These are phyloP conservation scores for Coreius guichenoti DNA, from an alignment of 2,797 vertebrate genomes.

Conservation along the genomic window DNA sequence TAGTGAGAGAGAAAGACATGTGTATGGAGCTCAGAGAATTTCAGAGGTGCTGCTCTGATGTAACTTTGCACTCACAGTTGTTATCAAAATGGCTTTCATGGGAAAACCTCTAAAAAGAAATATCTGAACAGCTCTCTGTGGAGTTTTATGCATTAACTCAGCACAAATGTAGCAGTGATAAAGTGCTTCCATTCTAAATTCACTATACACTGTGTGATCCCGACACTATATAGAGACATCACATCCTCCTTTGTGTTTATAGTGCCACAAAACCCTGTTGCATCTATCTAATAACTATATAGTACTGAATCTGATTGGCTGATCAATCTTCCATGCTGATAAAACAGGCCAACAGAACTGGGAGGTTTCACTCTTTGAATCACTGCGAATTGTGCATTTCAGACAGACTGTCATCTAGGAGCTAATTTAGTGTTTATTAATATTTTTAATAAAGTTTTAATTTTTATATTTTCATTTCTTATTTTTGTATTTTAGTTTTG, in stretches of 20 bases:
- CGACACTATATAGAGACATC: slow-evolving; percentile 21
- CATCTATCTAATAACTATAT: not conserved
- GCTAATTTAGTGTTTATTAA: not conserved
- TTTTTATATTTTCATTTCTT: not conserved
- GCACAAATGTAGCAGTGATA: slow-evolving; percentile 36
- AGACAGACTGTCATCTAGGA: not conserved
- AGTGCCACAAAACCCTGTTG: not conserved
- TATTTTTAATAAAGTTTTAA: not conserved
- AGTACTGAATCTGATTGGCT: not conserved
- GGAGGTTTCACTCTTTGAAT: not conserved
- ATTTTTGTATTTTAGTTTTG: not conserved
- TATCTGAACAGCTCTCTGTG: slow-evolving; percentile 20
- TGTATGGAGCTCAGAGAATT: slow-evolving; percentile 12
- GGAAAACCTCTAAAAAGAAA: slow-evolving; percentile 25
- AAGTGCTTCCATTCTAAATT: slow-evolving; percentile 28
- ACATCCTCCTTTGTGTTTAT: slow-evolving; percentile 14
- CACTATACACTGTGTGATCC: slow-evolving; percentile 11
- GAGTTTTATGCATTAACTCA: slow-evolving; percentile 39
- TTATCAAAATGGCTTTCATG: slow-evolving; percentile 40
- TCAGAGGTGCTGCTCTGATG: slow-evolving; percentile 28
- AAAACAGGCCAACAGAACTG: not conserved
- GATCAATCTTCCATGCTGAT: not conserved
- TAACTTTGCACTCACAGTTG: slow-evolving; percentile 42
- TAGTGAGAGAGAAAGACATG: slow-evolving; percentile 10
- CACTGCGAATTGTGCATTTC: not conserved